Evolutionary conservation across 2,797 vertebrate species (phyloP).

Genomic region (Lutjanus argentimaculatus): DNA sequence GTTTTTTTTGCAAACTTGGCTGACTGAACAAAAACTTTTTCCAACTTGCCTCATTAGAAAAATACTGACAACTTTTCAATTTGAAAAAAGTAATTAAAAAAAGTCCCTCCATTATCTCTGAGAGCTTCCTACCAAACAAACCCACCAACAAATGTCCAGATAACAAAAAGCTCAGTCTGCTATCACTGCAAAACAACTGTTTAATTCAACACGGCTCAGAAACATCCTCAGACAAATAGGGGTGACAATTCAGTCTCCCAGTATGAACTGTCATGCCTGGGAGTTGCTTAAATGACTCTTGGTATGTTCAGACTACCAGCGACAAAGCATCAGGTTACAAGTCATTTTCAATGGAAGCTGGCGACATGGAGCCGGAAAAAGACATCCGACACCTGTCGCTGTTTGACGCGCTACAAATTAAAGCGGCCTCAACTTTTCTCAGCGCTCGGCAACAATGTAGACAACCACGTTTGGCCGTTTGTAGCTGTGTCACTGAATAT

Average conservation of each 20-base stretch:
- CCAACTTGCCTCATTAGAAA: conserved; percentile 28
- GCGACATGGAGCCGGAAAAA: no score
- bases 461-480: no score
- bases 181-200: conserved; percentile 47
- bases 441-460: no score
- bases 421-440: no score
- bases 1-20: neutral
- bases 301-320: no score
- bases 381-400: no score
- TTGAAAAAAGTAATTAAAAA: conserved; percentile 38
- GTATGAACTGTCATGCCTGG: neutral
- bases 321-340: no score
- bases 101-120: neutral
- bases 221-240: conserved; percentile 24
- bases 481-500: no score
- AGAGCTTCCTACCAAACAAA: neutral
- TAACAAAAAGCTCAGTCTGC: neutral
- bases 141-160: neutral
- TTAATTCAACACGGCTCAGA: conserved; percentile 16
- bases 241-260: conserved; percentile 6
- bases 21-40: conserved; percentile 12
- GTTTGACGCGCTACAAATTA: no score
- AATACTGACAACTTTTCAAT: conserved; percentile 12
- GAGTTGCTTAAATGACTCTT: neutral
- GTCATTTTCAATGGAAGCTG: no score